Base-by-base conservation (phyloP, 2,113 vertebrate species). In the Pelvicachromis taeniatus region DNA sequence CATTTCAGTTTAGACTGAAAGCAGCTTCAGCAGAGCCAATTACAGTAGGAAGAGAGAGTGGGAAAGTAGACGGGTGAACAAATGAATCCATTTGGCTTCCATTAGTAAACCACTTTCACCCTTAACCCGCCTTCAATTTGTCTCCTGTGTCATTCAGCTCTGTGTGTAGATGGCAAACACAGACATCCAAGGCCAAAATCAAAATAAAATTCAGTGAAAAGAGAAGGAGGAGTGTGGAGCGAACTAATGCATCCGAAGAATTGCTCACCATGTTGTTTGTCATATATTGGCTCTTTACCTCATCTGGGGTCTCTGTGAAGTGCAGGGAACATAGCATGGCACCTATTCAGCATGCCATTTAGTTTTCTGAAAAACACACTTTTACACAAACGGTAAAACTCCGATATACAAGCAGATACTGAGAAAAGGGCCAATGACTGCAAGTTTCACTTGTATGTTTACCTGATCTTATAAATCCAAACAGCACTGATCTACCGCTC, bases 21-120 rank as follows among this genome's bases (percentile, higher is more conserved):
- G 54, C 42, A 68, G 78, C 77, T 80, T 80, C 70, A 61, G 75
- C 59, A 52, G 55, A 86, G 61, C 53, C 87, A 77, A 87, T 90
- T 87, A 79, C 68, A 84, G 85, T 63, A 48, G 75, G 59, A 89
- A 78, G 38, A 48, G 85, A 50, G 61, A 73, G 83, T 29, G 65
- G 63, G 75, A 35, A 35, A 78, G 78, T n/a, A 38, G 70, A 50
- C 38, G 68, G 56, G 48, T 63, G 63, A 90, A 91, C 80, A 87
- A 84, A 90, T 86, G 50, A 87, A 84, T 88, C 80, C 79, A 90
- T 91, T 87, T 88, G 73, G 70, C 77, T 87, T 87, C 90, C 85
- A 92, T 93, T 90, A 92, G 29, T 23, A 81, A 87, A 83, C 78
- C 90, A 83, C 89, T 92, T 90, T 86, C 79, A 90, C 79, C 55